These are phyloP conservation scores for Calliopum simillimum DNA, from an alignment of 2,888 invertebrate genomes.

Conservation along the genomic window DNA sequence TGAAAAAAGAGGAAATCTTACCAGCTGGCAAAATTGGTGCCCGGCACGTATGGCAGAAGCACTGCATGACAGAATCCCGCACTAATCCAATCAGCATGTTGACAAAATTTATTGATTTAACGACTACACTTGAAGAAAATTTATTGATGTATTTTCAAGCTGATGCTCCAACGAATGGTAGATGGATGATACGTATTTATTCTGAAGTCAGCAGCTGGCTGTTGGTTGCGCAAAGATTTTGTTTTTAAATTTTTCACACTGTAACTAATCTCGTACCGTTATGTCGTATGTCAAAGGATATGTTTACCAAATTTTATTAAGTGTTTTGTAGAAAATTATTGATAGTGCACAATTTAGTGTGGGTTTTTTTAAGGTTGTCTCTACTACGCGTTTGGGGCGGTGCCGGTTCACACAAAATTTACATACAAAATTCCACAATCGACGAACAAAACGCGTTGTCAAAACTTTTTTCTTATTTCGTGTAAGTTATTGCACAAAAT, in stretches of 20 bases:
- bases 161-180: no score
- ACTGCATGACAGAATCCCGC: constrained; percentile 92
- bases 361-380: no score
- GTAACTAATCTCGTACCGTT: no score
- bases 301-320: no score
- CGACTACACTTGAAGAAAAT: constrained; percentile 22
- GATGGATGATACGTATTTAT: not conserved
- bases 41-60: constrained; percentile 93
- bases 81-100: constrained; percentile 89
- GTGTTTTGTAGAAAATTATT: no score
- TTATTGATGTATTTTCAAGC: constrained; percentile 4
- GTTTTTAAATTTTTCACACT: no score
- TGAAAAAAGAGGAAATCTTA: constrained; percentile 66
- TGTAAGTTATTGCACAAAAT: not conserved
- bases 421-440: not conserved
- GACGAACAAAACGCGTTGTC: not conserved
- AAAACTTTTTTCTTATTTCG: no score
- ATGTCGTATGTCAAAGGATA: no score
- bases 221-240: not conserved
- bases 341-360: no score
- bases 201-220: not conserved
- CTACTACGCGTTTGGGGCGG: not conserved
- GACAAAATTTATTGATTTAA: constrained; percentile 51
- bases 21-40: constrained; percentile 82
- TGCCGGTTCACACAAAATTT: not conserved